Evolutionary conservation across 2,888 invertebrate genomes (phyloP).

Genomic region (Harpalus rubripes): DNA sequence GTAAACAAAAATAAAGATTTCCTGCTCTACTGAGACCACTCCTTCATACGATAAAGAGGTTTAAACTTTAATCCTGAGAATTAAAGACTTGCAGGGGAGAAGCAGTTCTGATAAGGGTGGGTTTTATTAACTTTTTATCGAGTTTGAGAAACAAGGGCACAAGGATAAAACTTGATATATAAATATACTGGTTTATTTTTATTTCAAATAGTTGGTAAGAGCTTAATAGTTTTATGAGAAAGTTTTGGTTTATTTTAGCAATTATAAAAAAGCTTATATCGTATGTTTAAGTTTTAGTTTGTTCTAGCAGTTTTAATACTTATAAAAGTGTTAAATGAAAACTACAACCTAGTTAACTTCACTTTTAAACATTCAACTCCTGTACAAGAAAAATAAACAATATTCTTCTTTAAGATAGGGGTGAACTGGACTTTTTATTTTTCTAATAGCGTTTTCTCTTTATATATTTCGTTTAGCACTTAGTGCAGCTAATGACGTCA

Average conservation of each 20-base stretch:
- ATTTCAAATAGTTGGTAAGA: not conserved
- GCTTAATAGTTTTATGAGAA: not conserved
- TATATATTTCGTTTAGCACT: too few species aligned
- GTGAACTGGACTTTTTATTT: too few species aligned
- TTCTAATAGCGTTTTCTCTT: too few species aligned
- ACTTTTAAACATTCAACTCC: not conserved
- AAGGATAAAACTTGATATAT: not conserved
- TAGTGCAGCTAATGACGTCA: too few species aligned
- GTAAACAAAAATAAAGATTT: slow-evolving; percentile 46
- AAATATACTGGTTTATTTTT: not conserved
- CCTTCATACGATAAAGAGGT: slow-evolving; percentile 30
- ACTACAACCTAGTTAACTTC: not conserved
- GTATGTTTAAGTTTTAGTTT: not conserved
- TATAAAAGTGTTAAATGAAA: not conserved
- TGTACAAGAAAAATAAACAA: too few species aligned
- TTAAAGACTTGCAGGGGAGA: slow-evolving; percentile 34
- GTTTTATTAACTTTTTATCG: not conserved
- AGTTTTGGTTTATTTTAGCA: not conserved
- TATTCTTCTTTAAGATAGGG: too few species aligned
- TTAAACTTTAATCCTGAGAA: slow-evolving; percentile 43
- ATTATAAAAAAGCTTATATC: not conserved
- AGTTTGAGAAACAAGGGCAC: not conserved
- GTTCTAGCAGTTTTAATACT: not conserved
- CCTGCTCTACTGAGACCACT: slow-evolving; percentile 17
- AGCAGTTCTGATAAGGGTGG: not conserved